Base-by-base conservation (phyloP, 2,113 vertebrate species). In the Nipponia nippon region DNA sequence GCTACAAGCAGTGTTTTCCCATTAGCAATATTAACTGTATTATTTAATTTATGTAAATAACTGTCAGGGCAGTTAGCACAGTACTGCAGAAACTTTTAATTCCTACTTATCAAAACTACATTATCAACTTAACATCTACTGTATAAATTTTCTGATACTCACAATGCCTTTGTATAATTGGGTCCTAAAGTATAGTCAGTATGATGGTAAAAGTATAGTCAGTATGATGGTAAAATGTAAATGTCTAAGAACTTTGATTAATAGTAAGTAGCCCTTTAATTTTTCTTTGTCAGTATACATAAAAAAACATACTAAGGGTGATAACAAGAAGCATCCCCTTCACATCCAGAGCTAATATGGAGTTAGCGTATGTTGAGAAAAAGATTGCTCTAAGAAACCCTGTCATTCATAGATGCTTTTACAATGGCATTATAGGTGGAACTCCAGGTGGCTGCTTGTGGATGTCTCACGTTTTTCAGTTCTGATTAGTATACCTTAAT, bases 121-220 rank as follows among this genome's bases (percentile, higher is more conserved):
- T 77, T 83, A 62, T 32, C 44, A 75, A 67, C 22, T n/a, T 40
- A 70, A 67, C 27, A 61, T 36, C 20, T 92, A 49, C 50, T 53
- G 81, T 83, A 55, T 66, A 90, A 53, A 61, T 71, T 40, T 83
- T 46, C 50, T 20, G 29, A 52, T 95, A 97, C 96, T 97, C 89
- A 97, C 95, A 96, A 55, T n/a, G 75, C 23, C 6, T 62, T 6
- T 59, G 29, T 80, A 65, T 95, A 96, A 83, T 91, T 44, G 10
- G 34, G 4, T 66, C 36, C 58, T 42, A 11, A 46, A 29, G 91
- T 92, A 52, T 95, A 97, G 76, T 97, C 62, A 78, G 44, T 10
- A n/a, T 22, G 27, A 50, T 97, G 93, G 83, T 11, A 94, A 95
- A 97, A 95, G 91, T 92, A 52, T 95, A 97, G 76, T 97, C 62